These are phyloP conservation scores for Eptesicus fuscus DNA, from an alignment of 2,113 vertebrate genomes.

Conservation along the genomic window DNA sequence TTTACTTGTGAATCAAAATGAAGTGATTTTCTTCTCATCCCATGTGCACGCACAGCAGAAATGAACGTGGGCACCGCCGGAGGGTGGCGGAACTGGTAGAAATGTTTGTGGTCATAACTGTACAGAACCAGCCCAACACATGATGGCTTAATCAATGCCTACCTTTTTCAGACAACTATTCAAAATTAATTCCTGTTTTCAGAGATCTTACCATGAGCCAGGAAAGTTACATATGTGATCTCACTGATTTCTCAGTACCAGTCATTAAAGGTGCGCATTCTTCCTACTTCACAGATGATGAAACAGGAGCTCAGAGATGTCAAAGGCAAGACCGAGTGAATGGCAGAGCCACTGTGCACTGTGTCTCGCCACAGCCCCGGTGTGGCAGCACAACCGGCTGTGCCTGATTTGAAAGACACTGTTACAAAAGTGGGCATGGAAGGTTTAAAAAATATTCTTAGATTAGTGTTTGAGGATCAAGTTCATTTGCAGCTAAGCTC, in stretches of 20 bases:
- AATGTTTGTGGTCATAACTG: neutral
- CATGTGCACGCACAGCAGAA: neutral
- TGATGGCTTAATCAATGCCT: neutral
- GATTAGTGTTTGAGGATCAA: neutral
- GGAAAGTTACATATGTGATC: neutral
- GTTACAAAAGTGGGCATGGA: neutral
- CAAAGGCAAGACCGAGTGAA: neutral
- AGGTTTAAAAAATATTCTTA: neutral
- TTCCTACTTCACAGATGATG: neutral
- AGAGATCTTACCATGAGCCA: neutral
- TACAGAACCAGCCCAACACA: neutral
- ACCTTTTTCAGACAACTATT: neutral
- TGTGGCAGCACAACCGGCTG: neutral
- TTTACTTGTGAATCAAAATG: neutral
- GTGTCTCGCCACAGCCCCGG: neutral
- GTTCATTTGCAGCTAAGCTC: neutral
- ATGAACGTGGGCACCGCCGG: neutral
- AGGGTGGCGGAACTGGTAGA: neutral
- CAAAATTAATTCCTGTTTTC: neutral
- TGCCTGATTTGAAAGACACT: neutral
- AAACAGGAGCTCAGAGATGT: neutral
- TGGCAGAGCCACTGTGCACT: neutral
- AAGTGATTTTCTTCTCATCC: neutral
- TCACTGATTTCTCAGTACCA: neutral
- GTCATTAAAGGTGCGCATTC: neutral